Base-by-base conservation (phyloP, 2,113 vertebrate species). In the Tinamus guttatus region DNA sequence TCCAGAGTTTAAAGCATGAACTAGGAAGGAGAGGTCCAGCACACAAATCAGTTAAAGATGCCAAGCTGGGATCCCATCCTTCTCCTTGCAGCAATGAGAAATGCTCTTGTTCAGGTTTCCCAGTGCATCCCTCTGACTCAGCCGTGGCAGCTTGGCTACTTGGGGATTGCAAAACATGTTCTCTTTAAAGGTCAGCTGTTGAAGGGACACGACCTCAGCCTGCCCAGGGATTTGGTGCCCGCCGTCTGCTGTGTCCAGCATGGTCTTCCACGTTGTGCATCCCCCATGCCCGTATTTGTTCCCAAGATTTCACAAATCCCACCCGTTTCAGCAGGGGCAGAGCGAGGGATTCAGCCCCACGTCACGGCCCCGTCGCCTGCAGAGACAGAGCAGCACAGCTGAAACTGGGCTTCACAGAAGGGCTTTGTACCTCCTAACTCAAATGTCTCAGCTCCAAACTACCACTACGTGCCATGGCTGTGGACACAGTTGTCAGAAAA, bases 161-260 rank as follows among this genome's bases (percentile, higher is more conserved):
- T 82, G 78, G 60, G 56, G 64, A 71, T 36, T 93, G 51, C 32
- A 63, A 83, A 86, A 83, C 34, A 64, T 75, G 95, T 94, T 81
- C 8, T 1, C 38, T 84, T 59, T 76, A 84, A 67, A 94, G 51
- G 68, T 67, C 89, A 86, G 56, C 60, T 91, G 49, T 78, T 92
- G 54, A 58, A 81, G 73, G 83, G 73, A 10, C 41, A 36, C 68
- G 76, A 93, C 94, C 41, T 81, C 51, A 22, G 24, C 78, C 74
- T 95, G 76, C 69, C 64, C 73, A 41, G 62, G 68, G 76, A 78
- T 81, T 54, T 88, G 56, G 54, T 49, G 36, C 87, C 75, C 43
- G 22, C 67, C 69, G 54, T 90, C 93, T 8, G 2, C 18, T 13
- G 8, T 6, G 73, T 28, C 41, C 52, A 47, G 76, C 41, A 70